These are phyloP conservation scores for Mamestra brassicae DNA, from an alignment of 2,888 invertebrate genomes.

Conservation along the genomic window DNA sequence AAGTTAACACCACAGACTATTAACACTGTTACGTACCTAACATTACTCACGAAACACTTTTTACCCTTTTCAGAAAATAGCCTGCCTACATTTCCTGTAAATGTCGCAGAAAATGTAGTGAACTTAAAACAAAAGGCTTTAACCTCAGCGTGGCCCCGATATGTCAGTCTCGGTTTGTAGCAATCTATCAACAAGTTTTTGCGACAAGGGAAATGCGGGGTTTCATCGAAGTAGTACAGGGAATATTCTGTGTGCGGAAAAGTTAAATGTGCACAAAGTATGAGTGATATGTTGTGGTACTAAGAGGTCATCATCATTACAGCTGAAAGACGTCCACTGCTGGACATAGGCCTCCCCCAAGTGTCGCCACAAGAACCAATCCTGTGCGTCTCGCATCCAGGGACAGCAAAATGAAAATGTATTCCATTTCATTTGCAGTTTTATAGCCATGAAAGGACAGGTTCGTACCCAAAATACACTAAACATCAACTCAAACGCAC, in stretches of 20 bases:
- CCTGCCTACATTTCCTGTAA: not conserved
- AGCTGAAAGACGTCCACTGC: no score
- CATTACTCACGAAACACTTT: not conserved
- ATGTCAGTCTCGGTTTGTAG: constrained; percentile 13
- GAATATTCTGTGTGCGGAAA: not conserved
- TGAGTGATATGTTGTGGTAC: no score
- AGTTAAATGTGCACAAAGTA: not conserved
- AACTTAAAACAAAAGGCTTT: constrained; percentile 35
- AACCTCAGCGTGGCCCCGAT: constrained; percentile 20
- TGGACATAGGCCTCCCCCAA: no score
- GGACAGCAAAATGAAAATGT: no score
- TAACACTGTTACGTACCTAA: not conserved
- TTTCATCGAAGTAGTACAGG: not conserved
- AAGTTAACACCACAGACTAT: not conserved
- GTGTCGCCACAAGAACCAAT: no score
- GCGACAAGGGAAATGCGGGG: not conserved
- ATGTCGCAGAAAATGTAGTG: constrained; percentile 29
- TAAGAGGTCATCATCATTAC: no score
- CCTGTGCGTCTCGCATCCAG: no score
- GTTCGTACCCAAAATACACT: no score
- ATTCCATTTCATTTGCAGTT: no score
- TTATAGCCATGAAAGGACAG: no score
- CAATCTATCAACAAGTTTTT: constrained; percentile 41
- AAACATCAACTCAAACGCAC: no score
- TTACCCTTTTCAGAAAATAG: not conserved